Conservation (phyloP, 2,113 vertebrate genomes). For the Monarcha castaneiventris region DNA sequence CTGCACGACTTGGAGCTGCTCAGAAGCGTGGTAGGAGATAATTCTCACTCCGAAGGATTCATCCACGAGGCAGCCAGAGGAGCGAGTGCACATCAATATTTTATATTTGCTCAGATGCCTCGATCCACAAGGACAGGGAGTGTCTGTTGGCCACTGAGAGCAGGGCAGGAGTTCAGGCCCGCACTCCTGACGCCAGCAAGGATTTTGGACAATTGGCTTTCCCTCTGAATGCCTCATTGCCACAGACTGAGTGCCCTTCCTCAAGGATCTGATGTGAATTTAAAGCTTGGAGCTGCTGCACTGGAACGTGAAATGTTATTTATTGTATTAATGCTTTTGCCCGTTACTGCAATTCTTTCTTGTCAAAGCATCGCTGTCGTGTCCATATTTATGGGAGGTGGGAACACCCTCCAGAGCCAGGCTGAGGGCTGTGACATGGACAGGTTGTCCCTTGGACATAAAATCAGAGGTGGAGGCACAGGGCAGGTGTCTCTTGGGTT, state of each 20-base stretch:
- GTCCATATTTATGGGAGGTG: not conserved
- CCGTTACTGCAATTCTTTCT: not conserved
- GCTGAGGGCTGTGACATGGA: not conserved
- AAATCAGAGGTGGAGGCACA: not conserved
- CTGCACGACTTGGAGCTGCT: not conserved
- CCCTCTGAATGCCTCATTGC: not conserved
- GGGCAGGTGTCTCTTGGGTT: not conserved
- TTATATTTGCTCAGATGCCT: not conserved
- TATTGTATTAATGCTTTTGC: not conserved
- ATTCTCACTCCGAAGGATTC: not conserved
- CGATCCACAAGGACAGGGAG: not conserved
- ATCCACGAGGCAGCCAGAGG: not conserved
- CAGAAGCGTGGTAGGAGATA: accelerated
- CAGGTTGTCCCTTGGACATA: not conserved
- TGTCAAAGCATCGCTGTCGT: not conserved
- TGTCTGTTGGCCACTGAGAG: not conserved
- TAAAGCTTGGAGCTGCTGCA: not conserved
- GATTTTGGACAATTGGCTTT: not conserved
- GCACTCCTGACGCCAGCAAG: not conserved
- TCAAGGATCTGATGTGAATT: not conserved
- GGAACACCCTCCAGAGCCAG: not conserved
- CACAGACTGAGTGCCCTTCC: accelerated
- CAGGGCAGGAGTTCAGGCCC: not conserved
- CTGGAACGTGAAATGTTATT: not conserved
- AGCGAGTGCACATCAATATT: not conserved